Evolutionary conservation across 1,140 invertebrate species (phyloP).

Genomic region (Macrocentrus cingulum): DNA sequence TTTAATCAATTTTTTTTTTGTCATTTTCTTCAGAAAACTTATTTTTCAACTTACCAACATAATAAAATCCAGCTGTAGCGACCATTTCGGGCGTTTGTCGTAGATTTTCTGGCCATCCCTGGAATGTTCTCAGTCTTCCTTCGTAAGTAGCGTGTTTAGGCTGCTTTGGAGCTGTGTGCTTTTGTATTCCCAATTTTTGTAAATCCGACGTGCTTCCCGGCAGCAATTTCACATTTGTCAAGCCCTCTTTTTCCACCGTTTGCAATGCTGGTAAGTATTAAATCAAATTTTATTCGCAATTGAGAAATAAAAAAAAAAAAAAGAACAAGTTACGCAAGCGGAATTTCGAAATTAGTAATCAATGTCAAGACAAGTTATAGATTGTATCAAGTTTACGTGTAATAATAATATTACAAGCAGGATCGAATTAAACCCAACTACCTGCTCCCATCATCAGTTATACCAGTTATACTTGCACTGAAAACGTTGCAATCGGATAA

Average conservation of each 20-base stretch:
- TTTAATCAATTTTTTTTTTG: too few species aligned
- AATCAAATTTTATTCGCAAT: too few species aligned
- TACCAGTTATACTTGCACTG: too few species aligned
- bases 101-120: conserved; percentile 64
- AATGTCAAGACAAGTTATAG: too few species aligned
- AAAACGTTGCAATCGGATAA: conserved; percentile 10
- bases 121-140: conserved; percentile 67
- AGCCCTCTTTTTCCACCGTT: conserved; percentile 38
- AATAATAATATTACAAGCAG: too few species aligned
- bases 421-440: background rate
- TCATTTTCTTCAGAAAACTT: too few species aligned
- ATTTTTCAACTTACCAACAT: conserved; percentile 63
- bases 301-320: background rate
- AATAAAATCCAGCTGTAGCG: conserved; percentile 78
- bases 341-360: too few species aligned
- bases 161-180: conserved; percentile 64
- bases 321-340: too few species aligned
- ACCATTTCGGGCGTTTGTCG: conserved; percentile 68
- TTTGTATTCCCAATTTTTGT: conserved; percentile 66
- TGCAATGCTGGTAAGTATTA: conserved; percentile 15
- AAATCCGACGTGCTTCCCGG: conserved; percentile 49
- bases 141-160: conserved; percentile 66
- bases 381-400: too few species aligned
- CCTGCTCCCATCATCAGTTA: conserved; percentile 31
- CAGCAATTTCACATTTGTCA: conserved; percentile 45